phyloP scores from a whole-genome alignment of 1,140 invertebrate species.

The Nymphalis io region DNA sequence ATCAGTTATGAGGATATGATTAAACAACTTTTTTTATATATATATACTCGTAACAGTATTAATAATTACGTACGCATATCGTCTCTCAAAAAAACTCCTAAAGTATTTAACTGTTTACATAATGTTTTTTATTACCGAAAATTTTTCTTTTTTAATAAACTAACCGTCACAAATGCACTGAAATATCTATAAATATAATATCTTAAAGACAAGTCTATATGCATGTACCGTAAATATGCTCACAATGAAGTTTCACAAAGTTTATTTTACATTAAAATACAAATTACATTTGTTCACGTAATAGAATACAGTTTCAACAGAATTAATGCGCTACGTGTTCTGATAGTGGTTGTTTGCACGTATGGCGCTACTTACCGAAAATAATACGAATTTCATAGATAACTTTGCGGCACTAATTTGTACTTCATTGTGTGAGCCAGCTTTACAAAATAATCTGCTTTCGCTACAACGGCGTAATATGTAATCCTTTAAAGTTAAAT shows the following conservation, averaged over 20 bases:
- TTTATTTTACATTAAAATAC: not conserved
- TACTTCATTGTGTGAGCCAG: conserved; percentile 14
- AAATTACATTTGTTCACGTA: conserved; percentile 23
- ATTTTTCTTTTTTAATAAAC: no score
- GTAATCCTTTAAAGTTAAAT: conserved; percentile 27
- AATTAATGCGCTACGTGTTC: conserved; percentile 16
- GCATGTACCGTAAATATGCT: no score
- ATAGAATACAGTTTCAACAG: conserved; percentile 10
- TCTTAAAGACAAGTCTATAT: no score
- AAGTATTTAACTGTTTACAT: no score
- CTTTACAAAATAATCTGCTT: conserved; percentile 26
- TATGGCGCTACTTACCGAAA: conserved; percentile 20
- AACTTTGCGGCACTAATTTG: conserved; percentile 23
- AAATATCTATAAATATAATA: no score
- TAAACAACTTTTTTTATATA: no score
- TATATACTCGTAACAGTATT: no score
- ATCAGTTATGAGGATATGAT: not conserved
- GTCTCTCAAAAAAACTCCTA: no score
- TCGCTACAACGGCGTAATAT: conserved; percentile 11
- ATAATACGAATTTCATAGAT: conserved; percentile 24
- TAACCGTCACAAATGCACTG: no score
- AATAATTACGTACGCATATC: no score
- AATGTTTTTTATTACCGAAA: no score
- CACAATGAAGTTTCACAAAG: not conserved
- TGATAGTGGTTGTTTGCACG: conserved; percentile 12